Conservation (phyloP, 30 jellyfish, hydroid and myxozoan genomes). For the Hydractinia echinata region DNA sequence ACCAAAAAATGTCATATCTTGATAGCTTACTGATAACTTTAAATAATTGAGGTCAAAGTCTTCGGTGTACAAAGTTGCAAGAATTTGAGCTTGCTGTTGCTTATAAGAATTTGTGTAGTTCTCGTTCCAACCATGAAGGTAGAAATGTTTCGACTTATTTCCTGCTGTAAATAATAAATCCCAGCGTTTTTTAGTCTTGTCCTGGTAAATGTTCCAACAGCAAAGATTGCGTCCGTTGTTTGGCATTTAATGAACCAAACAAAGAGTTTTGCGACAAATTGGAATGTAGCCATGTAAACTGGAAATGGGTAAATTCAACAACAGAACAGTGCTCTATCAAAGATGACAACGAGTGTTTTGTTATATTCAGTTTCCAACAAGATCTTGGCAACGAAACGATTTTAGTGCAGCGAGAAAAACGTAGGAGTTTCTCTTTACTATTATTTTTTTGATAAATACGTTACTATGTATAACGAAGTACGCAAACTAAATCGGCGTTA, state of each 20-base stretch:
- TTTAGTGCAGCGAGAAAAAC: constrained; percentile 61
- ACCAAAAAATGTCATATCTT: too few species aligned
- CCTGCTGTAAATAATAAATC: too few species aligned
- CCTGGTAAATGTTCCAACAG: constrained; percentile 74
- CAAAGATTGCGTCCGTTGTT: constrained; percentile 78
- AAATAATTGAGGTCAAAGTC: too few species aligned
- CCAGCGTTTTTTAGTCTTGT: constrained; percentile 59
- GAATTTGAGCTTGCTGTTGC: too few species aligned
- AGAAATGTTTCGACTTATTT: too few species aligned
- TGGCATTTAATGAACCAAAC: constrained; percentile 51
- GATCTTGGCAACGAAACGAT: constrained; percentile 64
- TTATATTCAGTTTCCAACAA: constrained; percentile 53
- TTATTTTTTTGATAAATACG: not conserved
- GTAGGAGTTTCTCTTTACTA: too few species aligned
- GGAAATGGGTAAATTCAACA: constrained; percentile 26
- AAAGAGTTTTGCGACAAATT: constrained; percentile 47
- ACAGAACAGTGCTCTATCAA: constrained; percentile 21
- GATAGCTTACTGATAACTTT: too few species aligned
- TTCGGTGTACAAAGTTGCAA: too few species aligned
- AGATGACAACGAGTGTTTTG: constrained; percentile 68
- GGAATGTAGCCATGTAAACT: constrained; percentile 13
- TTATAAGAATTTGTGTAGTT: too few species aligned
- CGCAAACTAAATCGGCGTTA: too few species aligned
- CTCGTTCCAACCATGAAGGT: too few species aligned
- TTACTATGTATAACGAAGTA: too few species aligned